A percentile compares a stretch with the other conserved stretches of the same genome.
phyloP scores from a whole-genome alignment of 2,888 invertebrate genomes.

The Meiosimyza decipiens region DNA sequence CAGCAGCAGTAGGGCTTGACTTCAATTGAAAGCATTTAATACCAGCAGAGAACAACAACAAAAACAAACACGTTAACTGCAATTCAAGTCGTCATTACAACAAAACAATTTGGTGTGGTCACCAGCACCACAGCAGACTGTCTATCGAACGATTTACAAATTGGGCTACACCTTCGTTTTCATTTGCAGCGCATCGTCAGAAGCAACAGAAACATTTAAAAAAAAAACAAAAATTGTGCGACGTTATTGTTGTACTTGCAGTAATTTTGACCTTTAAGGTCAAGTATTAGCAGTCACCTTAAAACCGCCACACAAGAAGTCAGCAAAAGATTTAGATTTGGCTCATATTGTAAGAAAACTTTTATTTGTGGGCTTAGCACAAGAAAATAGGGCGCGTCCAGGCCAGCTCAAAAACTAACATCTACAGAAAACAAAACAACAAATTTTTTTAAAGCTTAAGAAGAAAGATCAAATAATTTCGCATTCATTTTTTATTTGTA shows the following conservation, averaged over 20 bases:
- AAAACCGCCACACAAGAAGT: constrained; percentile 14
- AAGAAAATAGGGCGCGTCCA: too few species aligned
- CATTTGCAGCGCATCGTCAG: constrained; percentile 16
- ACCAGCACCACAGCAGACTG: not conserved
- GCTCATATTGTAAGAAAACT: too few species aligned
- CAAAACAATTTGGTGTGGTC: constrained; percentile 37
- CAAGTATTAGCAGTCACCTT: constrained; percentile 44
- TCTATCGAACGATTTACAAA: constrained; percentile 55
- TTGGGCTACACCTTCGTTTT: constrained; percentile 63
- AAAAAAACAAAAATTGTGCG: not conserved
- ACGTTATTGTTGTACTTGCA: constrained; percentile 8
- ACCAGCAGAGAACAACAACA: constrained; percentile 27
- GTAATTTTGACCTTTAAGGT: constrained; percentile 45
- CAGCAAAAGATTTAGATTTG: too few species aligned
- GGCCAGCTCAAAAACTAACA: too few species aligned
- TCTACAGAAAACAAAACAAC: too few species aligned
- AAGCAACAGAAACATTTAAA: not conserved
- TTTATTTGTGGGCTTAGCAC: too few species aligned
- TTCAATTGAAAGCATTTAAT: constrained; percentile 6
- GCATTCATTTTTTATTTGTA: too few species aligned
- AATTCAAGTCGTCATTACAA: constrained; percentile 7
- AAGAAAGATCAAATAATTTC: too few species aligned
- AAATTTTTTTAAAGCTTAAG: too few species aligned
- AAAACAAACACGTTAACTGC: constrained; percentile 12
- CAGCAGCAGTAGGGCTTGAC: constrained; percentile 28